Evolutionary conservation across 2,797 vertebrate genomes (phyloP).

Genomic region (Chelon auratus): DNA sequence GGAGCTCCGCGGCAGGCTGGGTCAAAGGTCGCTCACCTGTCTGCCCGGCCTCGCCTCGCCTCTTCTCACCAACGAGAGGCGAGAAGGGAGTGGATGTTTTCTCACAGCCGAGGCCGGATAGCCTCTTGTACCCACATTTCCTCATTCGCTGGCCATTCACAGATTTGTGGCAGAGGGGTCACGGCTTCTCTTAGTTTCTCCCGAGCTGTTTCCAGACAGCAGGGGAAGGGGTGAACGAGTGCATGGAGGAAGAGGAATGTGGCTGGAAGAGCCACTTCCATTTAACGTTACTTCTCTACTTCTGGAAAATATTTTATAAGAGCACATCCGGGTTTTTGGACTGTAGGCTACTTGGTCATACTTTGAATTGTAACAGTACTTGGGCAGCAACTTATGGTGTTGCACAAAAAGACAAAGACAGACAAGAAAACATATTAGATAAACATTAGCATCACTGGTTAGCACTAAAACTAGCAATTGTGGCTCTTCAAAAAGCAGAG

Average conservation of each 20-base stretch:
- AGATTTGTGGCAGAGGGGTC: slow-evolving; percentile 67
- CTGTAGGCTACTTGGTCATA: too few relatives aligned
- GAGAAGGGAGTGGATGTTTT: slow-evolving; percentile 47
- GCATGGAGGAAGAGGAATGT: slow-evolving; percentile 58
- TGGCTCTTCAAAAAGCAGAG: too few relatives aligned
- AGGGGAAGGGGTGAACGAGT: slow-evolving; percentile 66
- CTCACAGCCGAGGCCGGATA: slow-evolving; percentile 51
- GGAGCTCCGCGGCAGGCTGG: slow-evolving; percentile 42
- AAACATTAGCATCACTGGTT: too few relatives aligned
- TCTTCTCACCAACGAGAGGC: slow-evolving; percentile 31
- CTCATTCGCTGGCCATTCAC: slow-evolving; percentile 55
- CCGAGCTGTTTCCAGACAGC: slow-evolving; percentile 61
- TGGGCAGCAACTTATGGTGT: too few relatives aligned
- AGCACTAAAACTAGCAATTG: too few relatives aligned
- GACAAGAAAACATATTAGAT: too few relatives aligned
- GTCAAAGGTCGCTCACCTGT: slow-evolving; percentile 74
- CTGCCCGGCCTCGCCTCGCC: slow-evolving; percentile 36
- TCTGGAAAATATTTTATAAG: too few relatives aligned
- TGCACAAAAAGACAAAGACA: too few relatives aligned
- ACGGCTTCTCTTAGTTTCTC: slow-evolving; percentile 50
- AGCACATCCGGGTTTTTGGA: too few relatives aligned
- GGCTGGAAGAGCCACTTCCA: slow-evolving; percentile 30
- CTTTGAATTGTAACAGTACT: too few relatives aligned
- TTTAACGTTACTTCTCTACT: slow-evolving; percentile 24
- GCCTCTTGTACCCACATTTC: slow-evolving; percentile 60